Base-by-base conservation (phyloP, 2,888 invertebrate genomes). In the Metopia argyrocephala region DNA sequence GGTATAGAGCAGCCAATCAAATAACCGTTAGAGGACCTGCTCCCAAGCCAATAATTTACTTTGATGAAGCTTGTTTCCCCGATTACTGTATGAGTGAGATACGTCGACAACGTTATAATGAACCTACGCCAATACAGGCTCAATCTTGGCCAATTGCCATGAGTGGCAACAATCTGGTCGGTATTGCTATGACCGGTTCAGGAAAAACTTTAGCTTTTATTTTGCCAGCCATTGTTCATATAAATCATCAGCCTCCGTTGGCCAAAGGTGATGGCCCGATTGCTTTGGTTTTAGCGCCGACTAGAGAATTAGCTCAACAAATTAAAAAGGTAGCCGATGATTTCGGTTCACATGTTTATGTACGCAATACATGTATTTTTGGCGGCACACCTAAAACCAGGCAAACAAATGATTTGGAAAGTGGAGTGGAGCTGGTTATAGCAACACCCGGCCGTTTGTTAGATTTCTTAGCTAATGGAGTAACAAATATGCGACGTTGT, bases 391-490 rank as follows among this genome's bases (percentile, higher is more conserved):
- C 96, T 0, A 96, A 96, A 87, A 94, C 94, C 27, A 92, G 92
- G 82, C 94, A 95, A 89, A 93, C 94, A 0, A 92, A 93, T 74
- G 95, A 95, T 84, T 89, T 95, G 50, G 94, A 94, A 84, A 92
- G 94, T 27, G 96, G 96, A 54, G 95, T 96, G 3, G 96, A 97
- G 90, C 96, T 97, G 86, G 94, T 95, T 9, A 96, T 97, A 87
- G 97, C 97, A 0, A 97, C 97, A 50, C 97, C 97, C 27, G 97
- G 97, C 2, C 92, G 97, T 78, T 91, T 97, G 48, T 95, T 97
- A 84, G 97, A 97, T 89, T 96, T 97, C 87, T 91, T 97, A 38
- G 95, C 96, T 86, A 92, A 92, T 78, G 94, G 94, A 7, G 94
- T 93, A 3, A 94, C 95, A 2, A 95, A 95, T 89, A 90, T 96